Evolutionary conservation across 1,140 invertebrate species (phyloP), one percentile per base, ranked within the genome.

Genomic region (Hyles vespertilio): DNA sequence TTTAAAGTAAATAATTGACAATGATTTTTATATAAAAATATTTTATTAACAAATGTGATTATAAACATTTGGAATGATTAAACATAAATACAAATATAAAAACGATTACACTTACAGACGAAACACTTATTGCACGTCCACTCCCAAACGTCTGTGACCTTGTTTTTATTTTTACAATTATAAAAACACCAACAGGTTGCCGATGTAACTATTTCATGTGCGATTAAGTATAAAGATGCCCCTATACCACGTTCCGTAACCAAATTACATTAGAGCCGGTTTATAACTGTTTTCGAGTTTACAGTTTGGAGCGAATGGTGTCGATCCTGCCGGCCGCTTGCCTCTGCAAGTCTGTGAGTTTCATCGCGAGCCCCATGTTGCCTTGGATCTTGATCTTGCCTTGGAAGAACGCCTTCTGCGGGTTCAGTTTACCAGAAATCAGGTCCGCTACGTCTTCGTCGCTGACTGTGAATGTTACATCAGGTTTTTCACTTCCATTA

Each of bases 371-470:
- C 0, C 95, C 97, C 94, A 99, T 98, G 77, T 99, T 99, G 47
- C 98, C 98, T 83, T 97, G 94, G 53, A 98, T 94, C 89, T 98
- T 98, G 11, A 99, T 92, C 85, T 98, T 98, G 12, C 97, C 98
- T 90, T 98, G 97, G 92, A 99, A 98, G 86, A 99, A 99, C 5
- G 98, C 98, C 89, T 98, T 97, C 79, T 98, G 97, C 2, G 97
- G 96, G 80, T 98, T 97, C 43, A 98, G 87, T 88, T 97, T 96
- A 11, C 97, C 97, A 2, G 93, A 93, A 70, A 98, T 94, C 59
- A 98, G 91, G 68, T 97, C 95, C 0, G 94, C 89, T 0, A 98
- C 92, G 82, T 98, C 97, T 3, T 92, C 92, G 77, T 98, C 97
- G 72, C 92, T 94, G 64, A 98, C 94, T 2, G 93, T 95, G 63